phyloP scores from a whole-genome alignment of 2,113 vertebrate genomes.

The Apus apus region DNA sequence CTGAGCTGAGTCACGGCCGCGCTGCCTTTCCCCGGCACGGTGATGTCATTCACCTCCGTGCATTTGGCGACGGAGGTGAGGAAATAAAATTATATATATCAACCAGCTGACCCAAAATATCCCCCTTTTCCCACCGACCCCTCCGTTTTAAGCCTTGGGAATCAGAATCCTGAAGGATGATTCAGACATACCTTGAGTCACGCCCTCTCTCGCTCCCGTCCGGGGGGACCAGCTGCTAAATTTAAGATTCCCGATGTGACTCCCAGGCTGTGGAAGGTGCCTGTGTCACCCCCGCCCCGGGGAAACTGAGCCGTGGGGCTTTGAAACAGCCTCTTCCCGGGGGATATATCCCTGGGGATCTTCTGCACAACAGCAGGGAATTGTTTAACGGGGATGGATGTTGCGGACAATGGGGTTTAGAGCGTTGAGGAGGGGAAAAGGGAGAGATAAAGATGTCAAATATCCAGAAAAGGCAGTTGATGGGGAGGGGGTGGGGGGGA shows the following conservation, averaged over 20 bases:
- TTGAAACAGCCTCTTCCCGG: background rate
- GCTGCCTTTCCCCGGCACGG: background rate
- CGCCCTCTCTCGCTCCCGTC: background rate
- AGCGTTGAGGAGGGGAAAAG: background rate
- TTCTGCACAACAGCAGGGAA: background rate
- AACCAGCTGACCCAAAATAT: background rate
- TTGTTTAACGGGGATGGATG: background rate
- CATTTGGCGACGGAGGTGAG: background rate
- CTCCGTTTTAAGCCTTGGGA: background rate
- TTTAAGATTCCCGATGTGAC: background rate
- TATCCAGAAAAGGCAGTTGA: background rate
- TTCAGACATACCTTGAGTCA: background rate
- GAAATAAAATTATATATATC: background rate
- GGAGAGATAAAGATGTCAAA: background rate
- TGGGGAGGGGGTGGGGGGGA: accelerated
- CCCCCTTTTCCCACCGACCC: background rate
- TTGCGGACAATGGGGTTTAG: background rate
- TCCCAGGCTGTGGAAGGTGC: background rate
- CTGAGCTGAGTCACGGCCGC: constrained; percentile 6
- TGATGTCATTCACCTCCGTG: background rate
- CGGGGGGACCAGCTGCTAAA: background rate
- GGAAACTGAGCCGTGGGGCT: background rate
- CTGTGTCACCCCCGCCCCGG: background rate
- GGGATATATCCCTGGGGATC: no score
- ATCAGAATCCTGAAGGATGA: background rate